These are phyloP conservation scores for Sebastolobus alascanus DNA, from an alignment of 2,797 vertebrate species.

Conservation along the genomic window DNA sequence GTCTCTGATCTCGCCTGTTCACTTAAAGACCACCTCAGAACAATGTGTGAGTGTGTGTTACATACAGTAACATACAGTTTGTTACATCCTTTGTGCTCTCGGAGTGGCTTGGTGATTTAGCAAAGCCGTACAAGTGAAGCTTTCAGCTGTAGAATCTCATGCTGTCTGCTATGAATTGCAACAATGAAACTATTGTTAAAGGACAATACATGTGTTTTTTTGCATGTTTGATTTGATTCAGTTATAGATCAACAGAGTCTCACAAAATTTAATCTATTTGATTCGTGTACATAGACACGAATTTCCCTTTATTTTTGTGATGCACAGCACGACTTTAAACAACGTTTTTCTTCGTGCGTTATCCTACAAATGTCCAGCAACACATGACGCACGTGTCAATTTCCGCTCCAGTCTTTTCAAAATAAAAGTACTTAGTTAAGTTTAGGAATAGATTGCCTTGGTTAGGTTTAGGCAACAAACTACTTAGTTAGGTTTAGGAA, in stretches of 20 bases:
- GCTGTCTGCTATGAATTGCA: background rate
- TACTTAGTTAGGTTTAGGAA: too few species aligned
- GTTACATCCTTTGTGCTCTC: background rate
- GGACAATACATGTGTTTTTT: background rate
- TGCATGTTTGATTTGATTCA: background rate
- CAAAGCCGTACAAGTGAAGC: background rate
- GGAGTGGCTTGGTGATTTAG: background rate
- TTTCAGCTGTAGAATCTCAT: background rate
- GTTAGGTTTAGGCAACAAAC: too few species aligned
- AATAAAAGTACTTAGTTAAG: too few species aligned
- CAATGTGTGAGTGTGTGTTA: constrained; percentile 22
- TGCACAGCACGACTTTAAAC: too few species aligned
- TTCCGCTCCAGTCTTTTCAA: too few species aligned
- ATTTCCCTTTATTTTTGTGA: too few species aligned
- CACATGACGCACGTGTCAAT: too few species aligned
- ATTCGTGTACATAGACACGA: too few species aligned
- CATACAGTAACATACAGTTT: background rate
- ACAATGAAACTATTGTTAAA: background rate
- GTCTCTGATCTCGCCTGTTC: constrained; percentile 47
- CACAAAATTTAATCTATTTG: too few species aligned
- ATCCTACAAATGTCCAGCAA: too few species aligned
- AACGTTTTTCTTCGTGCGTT: too few species aligned
- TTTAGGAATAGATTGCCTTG: too few species aligned
- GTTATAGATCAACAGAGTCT: background rate
- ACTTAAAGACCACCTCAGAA: constrained; percentile 31